Percentiles rank a stretch among this genome's conserved stretches.
Evolutionary conservation across 2,888 invertebrate species (phyloP).

Genomic region (Idaea biselata): DNA sequence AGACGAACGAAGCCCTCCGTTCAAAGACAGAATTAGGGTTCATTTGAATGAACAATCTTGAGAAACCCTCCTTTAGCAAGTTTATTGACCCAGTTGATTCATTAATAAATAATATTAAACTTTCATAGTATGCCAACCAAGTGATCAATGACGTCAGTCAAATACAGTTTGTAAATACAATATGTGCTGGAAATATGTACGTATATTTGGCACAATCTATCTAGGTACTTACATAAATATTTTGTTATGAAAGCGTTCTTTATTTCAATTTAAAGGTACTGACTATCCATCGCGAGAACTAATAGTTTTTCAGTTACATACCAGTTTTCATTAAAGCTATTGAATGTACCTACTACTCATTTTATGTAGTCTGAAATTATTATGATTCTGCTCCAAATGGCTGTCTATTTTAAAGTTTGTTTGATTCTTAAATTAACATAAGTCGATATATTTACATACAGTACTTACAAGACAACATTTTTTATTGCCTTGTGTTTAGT

Average conservation of each 20-base stretch:
- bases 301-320: no score
- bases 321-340: background rate
- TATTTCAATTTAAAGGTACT: no score
- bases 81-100: conserved; percentile 61
- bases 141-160: conserved; percentile 35
- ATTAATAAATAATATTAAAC: conserved; percentile 45
- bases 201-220: conserved; percentile 30
- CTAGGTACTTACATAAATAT: conserved; percentile 13
- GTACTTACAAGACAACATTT: conserved; percentile 1
- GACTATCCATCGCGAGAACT: no score
- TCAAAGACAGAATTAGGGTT: conserved; percentile 40
- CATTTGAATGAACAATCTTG: conserved; percentile 49
- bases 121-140: conserved; percentile 39
- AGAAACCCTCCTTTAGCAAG: conserved; percentile 48
- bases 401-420: conserved; percentile 6
- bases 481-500: conserved; percentile 31
- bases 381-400: background rate
- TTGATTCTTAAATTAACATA: conserved; percentile 20
- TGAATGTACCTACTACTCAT: background rate
- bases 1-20: conserved; percentile 43
- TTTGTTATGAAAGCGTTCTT: no score
- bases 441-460: background rate
- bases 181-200: conserved; percentile 19
- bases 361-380: background rate
- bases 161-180: conserved; percentile 20